These are phyloP conservation scores for Dicycla oo DNA, from an alignment of 2,888 invertebrate species.

Conservation along the genomic window DNA sequence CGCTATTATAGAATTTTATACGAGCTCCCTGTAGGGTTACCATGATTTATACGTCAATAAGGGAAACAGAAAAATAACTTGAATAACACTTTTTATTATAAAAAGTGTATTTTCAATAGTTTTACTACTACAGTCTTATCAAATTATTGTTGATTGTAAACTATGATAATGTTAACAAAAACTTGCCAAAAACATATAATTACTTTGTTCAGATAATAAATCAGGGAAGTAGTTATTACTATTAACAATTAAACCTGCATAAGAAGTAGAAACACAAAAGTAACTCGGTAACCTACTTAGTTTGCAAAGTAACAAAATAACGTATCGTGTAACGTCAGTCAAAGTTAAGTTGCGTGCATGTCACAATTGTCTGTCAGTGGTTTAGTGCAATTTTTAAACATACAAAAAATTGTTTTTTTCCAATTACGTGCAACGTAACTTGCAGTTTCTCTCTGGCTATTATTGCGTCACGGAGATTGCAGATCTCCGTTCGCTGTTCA, in stretches of 20 bases:
- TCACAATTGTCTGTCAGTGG: slow-evolving; percentile 63
- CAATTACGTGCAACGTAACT: slow-evolving; percentile 60
- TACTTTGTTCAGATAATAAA: background rate
- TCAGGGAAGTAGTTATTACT: background rate
- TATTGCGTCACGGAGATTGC: slow-evolving; percentile 60
- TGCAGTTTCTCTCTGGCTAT: slow-evolving; percentile 63
- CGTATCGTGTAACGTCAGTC: slow-evolving; percentile 51
- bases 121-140: too few relatives aligned
- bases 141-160: background rate
- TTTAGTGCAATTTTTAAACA: slow-evolving; percentile 63
- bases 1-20: slow-evolving; percentile 72
- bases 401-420: slow-evolving; percentile 58
- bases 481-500: slow-evolving; percentile 43
- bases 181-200: background rate
- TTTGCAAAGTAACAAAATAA: slow-evolving; percentile 51
- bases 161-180: background rate
- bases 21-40: slow-evolving; percentile 43
- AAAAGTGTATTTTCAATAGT: background rate
- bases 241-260: background rate
- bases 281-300: slow-evolving; percentile 59
- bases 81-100: too few relatives aligned
- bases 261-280: slow-evolving; percentile 28
- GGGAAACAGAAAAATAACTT: background rate
- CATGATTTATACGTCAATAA: slow-evolving; percentile 31
- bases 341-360: slow-evolving; percentile 63